Conservation (phyloP, 2,113 vertebrate genomes). For the Azemiops feae region DNA sequence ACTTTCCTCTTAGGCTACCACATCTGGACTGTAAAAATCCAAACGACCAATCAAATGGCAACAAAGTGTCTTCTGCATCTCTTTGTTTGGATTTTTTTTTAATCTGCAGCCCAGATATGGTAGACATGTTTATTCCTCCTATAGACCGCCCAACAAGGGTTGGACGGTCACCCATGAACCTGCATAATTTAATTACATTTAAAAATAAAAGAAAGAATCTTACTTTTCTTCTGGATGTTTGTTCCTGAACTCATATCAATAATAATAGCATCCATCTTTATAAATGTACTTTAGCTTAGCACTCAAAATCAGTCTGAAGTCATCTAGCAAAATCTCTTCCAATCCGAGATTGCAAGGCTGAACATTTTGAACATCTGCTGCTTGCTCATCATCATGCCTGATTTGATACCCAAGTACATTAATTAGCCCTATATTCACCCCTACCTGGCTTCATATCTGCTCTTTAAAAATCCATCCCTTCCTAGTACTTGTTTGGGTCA, state of each 20-base stretch:
- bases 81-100: background rate
- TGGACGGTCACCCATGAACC: background rate
- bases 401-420: background rate
- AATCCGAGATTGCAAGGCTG: background rate
- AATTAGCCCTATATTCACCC: background rate
- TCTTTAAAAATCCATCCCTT: background rate
- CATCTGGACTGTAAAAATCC: background rate
- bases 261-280: constrained; percentile 25
- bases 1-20: background rate
- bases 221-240: constrained; percentile 32
- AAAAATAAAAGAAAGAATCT: constrained; percentile 6
- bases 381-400: background rate
- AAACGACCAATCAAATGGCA: background rate
- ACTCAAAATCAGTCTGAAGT: background rate
- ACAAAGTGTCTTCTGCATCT: background rate
- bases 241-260: constrained; percentile 5
- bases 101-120: background rate
- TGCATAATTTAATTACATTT: constrained; percentile 6
- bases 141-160: background rate
- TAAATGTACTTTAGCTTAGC: constrained; percentile 8
- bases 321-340: background rate
- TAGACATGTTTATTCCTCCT: background rate
- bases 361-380: background rate
- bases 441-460: background rate
- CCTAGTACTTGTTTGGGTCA: background rate